phyloP scores from a whole-genome alignment of 2,113 vertebrate species.

The Clinocottus analis region DNA sequence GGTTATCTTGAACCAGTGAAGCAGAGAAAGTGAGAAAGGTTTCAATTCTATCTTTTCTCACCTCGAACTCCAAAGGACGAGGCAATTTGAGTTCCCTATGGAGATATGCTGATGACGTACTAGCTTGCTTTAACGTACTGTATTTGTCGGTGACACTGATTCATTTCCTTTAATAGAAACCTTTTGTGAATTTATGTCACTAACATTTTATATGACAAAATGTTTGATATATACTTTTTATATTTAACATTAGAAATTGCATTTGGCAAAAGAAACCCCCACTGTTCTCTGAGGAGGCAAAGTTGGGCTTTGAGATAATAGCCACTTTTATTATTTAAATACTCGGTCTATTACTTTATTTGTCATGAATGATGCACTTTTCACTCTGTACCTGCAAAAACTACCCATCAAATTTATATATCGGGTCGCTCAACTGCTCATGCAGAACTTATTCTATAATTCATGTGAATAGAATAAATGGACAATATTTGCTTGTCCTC shows the following conservation, averaged over 20 bases:
- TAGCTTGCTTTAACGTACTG: conserved; percentile 22
- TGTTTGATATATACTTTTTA: conserved; percentile 14
- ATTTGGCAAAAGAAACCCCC: conserved; percentile 23
- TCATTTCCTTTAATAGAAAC: conserved; percentile 49
- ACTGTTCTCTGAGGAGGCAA: conserved; percentile 5
- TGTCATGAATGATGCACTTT: conserved; percentile 67
- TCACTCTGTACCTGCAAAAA: conserved; percentile 48
- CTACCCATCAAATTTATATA: conserved; percentile 68
- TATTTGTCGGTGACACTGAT: conserved; percentile 37
- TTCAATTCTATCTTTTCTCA: conserved; percentile 63
- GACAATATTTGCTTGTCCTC: conserved; percentile 76
- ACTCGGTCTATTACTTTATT: conserved; percentile 54
- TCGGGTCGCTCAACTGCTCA: conserved; percentile 61
- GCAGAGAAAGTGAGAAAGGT: conserved; percentile 65
- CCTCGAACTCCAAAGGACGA: conserved; percentile 50
- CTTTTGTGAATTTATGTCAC: conserved; percentile 42
- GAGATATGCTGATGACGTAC: conserved; percentile 48
- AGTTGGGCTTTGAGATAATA: conserved; percentile 34
- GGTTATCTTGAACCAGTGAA: conserved; percentile 73
- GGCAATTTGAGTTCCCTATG: conserved; percentile 46
- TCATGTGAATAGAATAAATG: conserved; percentile 74
- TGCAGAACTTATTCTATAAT: conserved; percentile 75
- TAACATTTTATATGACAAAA: conserved; percentile 41
- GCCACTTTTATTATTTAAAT: conserved; percentile 69
- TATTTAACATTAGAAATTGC: conserved; percentile 50